Base-by-base conservation (phyloP, 2,888 invertebrate genomes). In the Eupithecia dodoneata region DNA sequence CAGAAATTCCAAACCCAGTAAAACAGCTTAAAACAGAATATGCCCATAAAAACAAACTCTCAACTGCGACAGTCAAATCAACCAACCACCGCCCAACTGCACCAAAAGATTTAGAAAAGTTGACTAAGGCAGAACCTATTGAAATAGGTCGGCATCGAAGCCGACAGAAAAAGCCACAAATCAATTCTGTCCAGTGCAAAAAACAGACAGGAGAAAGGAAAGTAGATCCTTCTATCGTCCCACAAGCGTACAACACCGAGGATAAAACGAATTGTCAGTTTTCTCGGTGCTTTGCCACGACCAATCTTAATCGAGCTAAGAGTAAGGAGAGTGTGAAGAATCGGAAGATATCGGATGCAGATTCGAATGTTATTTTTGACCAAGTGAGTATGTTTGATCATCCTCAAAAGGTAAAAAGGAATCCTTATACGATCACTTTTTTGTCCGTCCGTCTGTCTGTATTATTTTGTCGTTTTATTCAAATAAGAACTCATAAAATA, bases 381-480 rank as follows among this genome's bases (percentile, higher is more conserved):
- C 82, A 86, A 79, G 89, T 88, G 78, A 85, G 86, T 84, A 42
- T 66, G 63, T 3, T 71, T 69, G 4, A 3, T 18, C 52, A 30
- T 30, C 30, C 30, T 30, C 30, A 30, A 30, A 30, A 30, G 0
- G 30, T 30, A 30, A 30, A 30, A 30, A 30, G 30, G 30, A 30
- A 30, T 30, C 30, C 30, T 30, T 30, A 30, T 30, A 30, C 30
- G 30, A 30, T 30, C 30, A 30, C 30, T 30, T 30, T 30, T 30
- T 30, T 30, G 30, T 30, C 30, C 30, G 30, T 30, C 30, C 30
- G 30, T 30, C 30, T 30, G 30, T 30, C 30, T 30, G 30, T 30
- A 30, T 30, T 30, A 30, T 30, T 30, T 30, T 30, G 30, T 30
- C 30, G 1, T 30, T 30, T 30, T 30, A 30, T 30, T 30, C 30